Evolutionary conservation across 2,113 vertebrate genomes (phyloP).

Genomic region (human): GRCh38 chr11:114870501-114871000

Average conservation of each 20-base stretch:
- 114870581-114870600: background rate
- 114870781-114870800: constrained; percentile 46
- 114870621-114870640: background rate
- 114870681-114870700: background rate
- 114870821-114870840: constrained; percentile 54
- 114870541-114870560: background rate
- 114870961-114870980: background rate
- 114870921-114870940: background rate
- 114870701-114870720: background rate
- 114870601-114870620: background rate
- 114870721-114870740: background rate
- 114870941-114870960: background rate
- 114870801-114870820: background rate
- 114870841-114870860: background rate
- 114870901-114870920: accelerated
- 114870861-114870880: background rate
- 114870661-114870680: background rate
- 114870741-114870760: constrained; percentile 24
- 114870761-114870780: constrained; percentile 42
- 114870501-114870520: background rate
- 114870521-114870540: background rate
- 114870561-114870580: background rate
- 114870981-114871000: background rate
- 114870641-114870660: background rate
- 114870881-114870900: background rate